phyloP scores from a whole-genome alignment of 2,797 vertebrate genomes.

The Pelodytes ibericus region DNA sequence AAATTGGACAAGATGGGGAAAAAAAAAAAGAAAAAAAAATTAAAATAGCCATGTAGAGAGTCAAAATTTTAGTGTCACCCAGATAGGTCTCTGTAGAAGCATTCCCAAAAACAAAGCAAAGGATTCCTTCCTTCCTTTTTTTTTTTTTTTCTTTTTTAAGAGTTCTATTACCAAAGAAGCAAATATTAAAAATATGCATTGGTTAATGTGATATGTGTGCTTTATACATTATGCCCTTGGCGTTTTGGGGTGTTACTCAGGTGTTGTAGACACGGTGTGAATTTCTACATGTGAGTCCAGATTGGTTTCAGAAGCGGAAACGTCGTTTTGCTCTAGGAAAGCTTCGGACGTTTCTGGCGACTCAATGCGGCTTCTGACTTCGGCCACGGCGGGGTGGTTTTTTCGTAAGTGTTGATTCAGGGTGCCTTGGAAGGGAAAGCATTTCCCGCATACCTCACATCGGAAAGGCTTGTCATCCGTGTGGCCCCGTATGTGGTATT shows the following conservation, averaged over 20 bases:
- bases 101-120: conserved; percentile 63
- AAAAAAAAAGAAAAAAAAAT: conserved; percentile 56
- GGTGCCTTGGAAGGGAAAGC: conserved; percentile 98
- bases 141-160: conserved; percentile 35
- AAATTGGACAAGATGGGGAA: conserved; percentile 52
- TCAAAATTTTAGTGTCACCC: conserved; percentile 60
- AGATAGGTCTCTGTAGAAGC: conserved; percentile 65
- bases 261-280: conserved; percentile 72
- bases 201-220: conserved; percentile 72
- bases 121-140: conserved; percentile 34
- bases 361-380: conserved; percentile 82
- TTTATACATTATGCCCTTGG: conserved; percentile 65
- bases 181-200: conserved; percentile 64
- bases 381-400: conserved; percentile 89
- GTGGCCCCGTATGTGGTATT: conserved; percentile 98
- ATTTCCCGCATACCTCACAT: conserved; percentile 98
- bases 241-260: conserved; percentile 67
- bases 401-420: conserved; percentile 98
- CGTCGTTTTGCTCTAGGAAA: conserved; percentile 82
- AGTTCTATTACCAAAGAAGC: conserved; percentile 62
- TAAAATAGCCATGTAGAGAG: conserved; percentile 48
- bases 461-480: conserved; percentile 99
- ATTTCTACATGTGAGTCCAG: conserved; percentile 83
- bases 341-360: conserved; percentile 88
- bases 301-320: conserved; percentile 76